phyloP scores from a whole-genome alignment of 2,888 invertebrate species.

The Agrotis segetum region DNA sequence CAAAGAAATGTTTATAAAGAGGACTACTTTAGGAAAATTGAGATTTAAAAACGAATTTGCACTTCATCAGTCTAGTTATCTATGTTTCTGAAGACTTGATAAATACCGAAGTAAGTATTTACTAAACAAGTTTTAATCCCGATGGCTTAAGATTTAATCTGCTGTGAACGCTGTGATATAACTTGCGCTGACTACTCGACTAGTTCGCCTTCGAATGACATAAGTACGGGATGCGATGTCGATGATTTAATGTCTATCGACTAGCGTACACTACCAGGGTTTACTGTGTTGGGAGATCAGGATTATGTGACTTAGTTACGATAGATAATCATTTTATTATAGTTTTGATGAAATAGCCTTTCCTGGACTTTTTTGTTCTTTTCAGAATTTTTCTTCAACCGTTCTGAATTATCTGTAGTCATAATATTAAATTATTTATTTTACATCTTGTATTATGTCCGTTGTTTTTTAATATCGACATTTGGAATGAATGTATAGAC shows the following conservation, averaged over 20 bases:
- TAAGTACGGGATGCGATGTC: conserved; percentile 22
- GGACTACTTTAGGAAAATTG: background rate
- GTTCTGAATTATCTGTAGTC: no score
- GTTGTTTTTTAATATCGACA: no score
- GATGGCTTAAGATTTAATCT: conserved; percentile 33
- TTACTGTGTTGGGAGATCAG: background rate
- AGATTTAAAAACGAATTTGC: background rate
- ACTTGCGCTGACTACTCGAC: conserved; percentile 30
- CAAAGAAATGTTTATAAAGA: background rate
- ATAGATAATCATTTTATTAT: no score
- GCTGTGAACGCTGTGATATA: conserved; percentile 19
- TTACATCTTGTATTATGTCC: no score
- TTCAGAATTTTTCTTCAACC: background rate
- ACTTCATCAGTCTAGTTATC: background rate
- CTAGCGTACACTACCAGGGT: background rate
- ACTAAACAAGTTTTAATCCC: conserved; percentile 7
- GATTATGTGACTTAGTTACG: background rate
- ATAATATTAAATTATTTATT: no score
- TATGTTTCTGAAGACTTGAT: background rate
- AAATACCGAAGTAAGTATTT: conserved; percentile 17
- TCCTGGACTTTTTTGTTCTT: background rate
- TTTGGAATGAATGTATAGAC: no score
- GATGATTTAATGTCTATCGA: conserved; percentile 15
- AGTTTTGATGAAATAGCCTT: no score
- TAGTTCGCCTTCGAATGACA: conserved; percentile 41